phyloP scores from a whole-genome alignment of 2,888 invertebrate species.

The Thera obeliscata region DNA sequence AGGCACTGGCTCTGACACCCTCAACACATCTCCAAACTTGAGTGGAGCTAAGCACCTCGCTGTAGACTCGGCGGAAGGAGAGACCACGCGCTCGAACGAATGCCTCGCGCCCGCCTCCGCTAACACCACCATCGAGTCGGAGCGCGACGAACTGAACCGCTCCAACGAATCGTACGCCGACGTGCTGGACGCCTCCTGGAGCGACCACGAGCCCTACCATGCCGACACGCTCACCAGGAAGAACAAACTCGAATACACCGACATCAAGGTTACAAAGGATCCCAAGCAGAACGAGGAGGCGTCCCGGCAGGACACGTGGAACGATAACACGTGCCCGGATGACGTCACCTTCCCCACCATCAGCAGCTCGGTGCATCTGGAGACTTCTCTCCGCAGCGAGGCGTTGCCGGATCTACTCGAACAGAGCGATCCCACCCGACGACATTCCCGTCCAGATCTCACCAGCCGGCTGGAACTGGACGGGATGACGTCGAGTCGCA shows the following conservation, averaged over 20 bases:
- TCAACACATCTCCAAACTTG: neutral
- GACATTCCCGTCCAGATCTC: constrained; percentile 68
- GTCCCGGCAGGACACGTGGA: constrained; percentile 87
- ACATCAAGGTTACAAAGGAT: constrained; percentile 54
- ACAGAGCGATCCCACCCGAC: constrained; percentile 60
- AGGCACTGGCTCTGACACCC: constrained; percentile 72
- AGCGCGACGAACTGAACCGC: constrained; percentile 69
- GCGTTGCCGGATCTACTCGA: constrained; percentile 76
- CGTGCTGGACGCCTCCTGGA: constrained; percentile 73
- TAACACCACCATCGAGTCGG: constrained; percentile 69
- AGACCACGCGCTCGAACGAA: constrained; percentile 73
- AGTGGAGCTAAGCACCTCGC: constrained; percentile 12
- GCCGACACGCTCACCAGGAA: constrained; percentile 48
- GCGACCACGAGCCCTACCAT: constrained; percentile 58
- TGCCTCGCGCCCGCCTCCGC: constrained; percentile 70
- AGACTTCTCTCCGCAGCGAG: constrained; percentile 88
- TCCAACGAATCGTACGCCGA: constrained; percentile 81
- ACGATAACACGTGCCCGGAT: constrained; percentile 91
- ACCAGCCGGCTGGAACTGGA: constrained; percentile 66
- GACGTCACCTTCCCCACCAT: constrained; percentile 93
- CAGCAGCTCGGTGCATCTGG: constrained; percentile 89
- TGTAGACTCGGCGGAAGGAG: constrained; percentile 48
- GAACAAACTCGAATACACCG: constrained; percentile 65
- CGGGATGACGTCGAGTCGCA: constrained; percentile 55
- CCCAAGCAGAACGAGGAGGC: constrained; percentile 42